These are phyloP conservation scores for Siphlonurus alternatus DNA, from an alignment of 2,888 invertebrate species.

Conservation along the genomic window DNA sequence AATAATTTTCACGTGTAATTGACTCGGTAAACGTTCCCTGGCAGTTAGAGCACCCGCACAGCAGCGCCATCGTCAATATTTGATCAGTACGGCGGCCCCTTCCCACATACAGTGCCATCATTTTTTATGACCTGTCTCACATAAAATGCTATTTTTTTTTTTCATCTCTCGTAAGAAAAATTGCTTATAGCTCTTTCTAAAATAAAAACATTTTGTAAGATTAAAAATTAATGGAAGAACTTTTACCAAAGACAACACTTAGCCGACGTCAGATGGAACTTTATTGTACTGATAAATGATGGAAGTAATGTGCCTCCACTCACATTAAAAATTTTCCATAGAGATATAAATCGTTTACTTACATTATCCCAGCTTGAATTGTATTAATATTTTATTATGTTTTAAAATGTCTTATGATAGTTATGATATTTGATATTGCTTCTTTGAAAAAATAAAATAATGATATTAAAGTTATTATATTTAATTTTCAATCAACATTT, in stretches of 20 bases:
- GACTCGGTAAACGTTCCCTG: too few relatives aligned
- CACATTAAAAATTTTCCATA: neutral
- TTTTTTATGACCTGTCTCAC: neutral
- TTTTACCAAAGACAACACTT: neutral
- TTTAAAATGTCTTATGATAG: too few relatives aligned
- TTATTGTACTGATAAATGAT: neutral
- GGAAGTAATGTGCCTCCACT: neutral
- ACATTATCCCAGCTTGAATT: neutral
- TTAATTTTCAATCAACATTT: too few relatives aligned
- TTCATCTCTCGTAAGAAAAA: neutral
- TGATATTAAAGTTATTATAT: too few relatives aligned
- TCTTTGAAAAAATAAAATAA: too few relatives aligned
- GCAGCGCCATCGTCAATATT: neutral
- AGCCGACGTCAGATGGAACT: neutral
- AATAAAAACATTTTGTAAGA: neutral
- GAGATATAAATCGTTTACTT: neutral
- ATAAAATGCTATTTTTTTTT: too few relatives aligned
- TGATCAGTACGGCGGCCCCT: neutral
- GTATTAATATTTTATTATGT: too few relatives aligned
- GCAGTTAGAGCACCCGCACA: neutral
- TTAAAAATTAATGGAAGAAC: neutral
- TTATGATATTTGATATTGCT: too few relatives aligned
- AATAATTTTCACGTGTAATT: too few relatives aligned
- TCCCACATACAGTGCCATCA: neutral
- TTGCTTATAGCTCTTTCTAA: neutral